Conservation (phyloP, 1,140 invertebrate genomes). For the Tyrophagus putrescentiae region DNA sequence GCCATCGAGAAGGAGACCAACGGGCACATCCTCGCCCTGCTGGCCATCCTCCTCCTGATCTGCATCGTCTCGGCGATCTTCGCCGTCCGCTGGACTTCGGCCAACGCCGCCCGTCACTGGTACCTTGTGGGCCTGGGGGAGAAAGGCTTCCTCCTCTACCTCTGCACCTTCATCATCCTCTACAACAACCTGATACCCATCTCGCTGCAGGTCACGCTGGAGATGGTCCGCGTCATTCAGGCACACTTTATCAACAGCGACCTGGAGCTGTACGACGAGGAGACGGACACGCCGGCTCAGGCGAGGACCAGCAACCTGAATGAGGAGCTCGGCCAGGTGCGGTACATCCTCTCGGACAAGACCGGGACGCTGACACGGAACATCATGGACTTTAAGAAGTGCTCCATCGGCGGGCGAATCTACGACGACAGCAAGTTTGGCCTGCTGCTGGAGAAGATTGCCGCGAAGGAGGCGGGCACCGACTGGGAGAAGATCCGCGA, state of each 20-base stretch:
- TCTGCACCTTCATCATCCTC: constrained; percentile 95
- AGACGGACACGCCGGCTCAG: constrained; percentile 82
- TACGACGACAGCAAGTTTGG: constrained; percentile 41
- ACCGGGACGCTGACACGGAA: constrained; percentile 94
- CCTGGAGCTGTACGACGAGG: constrained; percentile 86
- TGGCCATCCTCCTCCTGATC: constrained; percentile 72
- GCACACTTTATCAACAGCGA: constrained; percentile 85
- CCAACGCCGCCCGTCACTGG: constrained; percentile 27
- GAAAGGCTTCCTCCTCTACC: constrained; percentile 76
- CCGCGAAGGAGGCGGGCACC: neutral
- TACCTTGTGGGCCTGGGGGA: constrained; percentile 23
- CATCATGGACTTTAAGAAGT: constrained; percentile 91
- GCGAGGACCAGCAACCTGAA: constrained; percentile 96
- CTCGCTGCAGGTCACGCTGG: constrained; percentile 93
- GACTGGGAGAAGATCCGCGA: constrained; percentile 9
- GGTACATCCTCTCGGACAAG: constrained; percentile 88
- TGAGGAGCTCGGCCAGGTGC: constrained; percentile 80
- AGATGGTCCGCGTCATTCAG: constrained; percentile 88
- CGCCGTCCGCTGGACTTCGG: constrained; percentile 70
- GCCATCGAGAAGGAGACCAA: constrained; percentile 86
- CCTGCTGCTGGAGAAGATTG: too few relatives aligned
- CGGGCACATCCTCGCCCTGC: constrained; percentile 85
- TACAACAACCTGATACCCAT: constrained; percentile 99
- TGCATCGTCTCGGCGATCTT: constrained; percentile 75
- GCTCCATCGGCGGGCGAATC: constrained; percentile 61